Evolutionary conservation across 2,888 invertebrate species (phyloP).

Genomic region (Tenodera sinensis): DNA sequence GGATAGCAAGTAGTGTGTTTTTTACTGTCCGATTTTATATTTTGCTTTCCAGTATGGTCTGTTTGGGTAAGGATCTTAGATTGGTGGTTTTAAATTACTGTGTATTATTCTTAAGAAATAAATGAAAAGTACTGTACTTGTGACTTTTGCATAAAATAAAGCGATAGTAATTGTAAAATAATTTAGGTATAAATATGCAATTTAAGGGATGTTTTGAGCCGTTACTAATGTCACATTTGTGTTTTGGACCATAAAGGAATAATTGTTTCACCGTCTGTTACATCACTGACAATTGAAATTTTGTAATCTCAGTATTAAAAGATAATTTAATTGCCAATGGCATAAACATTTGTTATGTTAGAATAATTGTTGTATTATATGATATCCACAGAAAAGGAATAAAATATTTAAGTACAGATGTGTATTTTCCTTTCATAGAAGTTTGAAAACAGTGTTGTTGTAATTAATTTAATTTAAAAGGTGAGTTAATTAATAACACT

Average conservation of each 20-base stretch:
- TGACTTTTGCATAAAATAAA: background rate
- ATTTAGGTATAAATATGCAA: background rate
- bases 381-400: background rate
- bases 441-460: no score
- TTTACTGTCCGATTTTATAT: background rate
- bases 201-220: background rate
- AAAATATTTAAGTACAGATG: background rate
- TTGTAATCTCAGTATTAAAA: background rate
- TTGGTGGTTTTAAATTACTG: background rate
- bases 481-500: no score
- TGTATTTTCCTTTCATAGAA: no score
- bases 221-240: background rate
- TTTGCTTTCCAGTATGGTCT: background rate
- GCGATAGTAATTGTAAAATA: background rate
- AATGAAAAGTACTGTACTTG: background rate
- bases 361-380: background rate
- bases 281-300: background rate
- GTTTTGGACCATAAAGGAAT: background rate
- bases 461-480: no score
- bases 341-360: background rate
- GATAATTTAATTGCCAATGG: background rate
- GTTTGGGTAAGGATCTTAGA: background rate
- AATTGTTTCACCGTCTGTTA: background rate
- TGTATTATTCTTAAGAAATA: background rate
- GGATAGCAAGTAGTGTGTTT: background rate